Conservation (phyloP, 2,113 vertebrate species). For the Equus quagga region DNA sequence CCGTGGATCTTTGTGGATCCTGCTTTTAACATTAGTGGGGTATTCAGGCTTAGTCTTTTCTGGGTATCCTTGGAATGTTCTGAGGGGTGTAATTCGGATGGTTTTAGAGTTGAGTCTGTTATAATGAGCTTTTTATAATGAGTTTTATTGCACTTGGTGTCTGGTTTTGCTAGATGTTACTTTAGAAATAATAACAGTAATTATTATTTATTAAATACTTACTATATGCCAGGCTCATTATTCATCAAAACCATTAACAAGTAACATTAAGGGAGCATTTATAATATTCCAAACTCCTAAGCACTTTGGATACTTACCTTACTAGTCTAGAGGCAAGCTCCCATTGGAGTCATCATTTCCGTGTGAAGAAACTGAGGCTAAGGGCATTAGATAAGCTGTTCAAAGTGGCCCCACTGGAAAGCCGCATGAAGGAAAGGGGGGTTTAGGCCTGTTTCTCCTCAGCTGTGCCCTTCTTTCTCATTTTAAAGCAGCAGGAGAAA, state of each 20-base stretch:
- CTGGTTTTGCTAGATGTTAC: constrained; percentile 9
- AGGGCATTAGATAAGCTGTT: background rate
- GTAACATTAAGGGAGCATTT: background rate
- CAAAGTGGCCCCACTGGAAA: background rate
- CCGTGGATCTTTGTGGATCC: background rate
- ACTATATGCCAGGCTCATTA: background rate
- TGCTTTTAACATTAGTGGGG: background rate
- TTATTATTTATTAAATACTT: constrained; percentile 13
- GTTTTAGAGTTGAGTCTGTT: background rate
- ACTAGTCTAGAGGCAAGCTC: background rate
- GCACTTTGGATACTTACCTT: background rate
- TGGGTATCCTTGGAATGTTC: background rate
- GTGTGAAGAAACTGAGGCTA: background rate
- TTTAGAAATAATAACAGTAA: constrained; percentile 36
- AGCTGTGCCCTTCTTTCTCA: background rate
- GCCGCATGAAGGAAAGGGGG: background rate
- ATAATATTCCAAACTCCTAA: background rate
- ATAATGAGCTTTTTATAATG: background rate
- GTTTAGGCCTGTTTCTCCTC: background rate
- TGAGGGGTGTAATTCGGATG: background rate
- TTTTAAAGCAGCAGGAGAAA: background rate
- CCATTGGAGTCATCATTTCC: background rate
- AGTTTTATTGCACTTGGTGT: background rate
- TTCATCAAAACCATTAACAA: background rate
- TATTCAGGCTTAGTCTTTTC: background rate